Evolutionary conservation across 2,888 invertebrate species (phyloP), one percentile per base, ranked within the genome.

Genomic region (Charanyca ferruginea): DNA sequence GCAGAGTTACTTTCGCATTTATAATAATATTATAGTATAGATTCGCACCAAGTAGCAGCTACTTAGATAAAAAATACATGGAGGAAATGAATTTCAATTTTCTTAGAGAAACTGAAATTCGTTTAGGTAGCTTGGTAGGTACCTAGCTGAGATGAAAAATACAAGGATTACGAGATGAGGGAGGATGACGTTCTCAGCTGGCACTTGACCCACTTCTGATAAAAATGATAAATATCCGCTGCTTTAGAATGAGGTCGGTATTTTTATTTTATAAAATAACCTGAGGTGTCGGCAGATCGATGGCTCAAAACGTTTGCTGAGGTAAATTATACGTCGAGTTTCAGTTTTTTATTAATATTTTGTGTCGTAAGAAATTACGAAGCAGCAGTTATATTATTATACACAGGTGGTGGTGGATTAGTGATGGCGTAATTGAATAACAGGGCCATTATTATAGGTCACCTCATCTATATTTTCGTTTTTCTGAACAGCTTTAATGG

Each of bases 121-220:
- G 49, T 69, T 23, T 47, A 28, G 42, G 58, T 67, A 25, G 32
- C 23, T 47, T 23, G 42, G 58, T 67, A 25, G 32, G 32, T 32
- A 32, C 32, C 8, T 8, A 38, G 63, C 35, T 13, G 45, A 57
- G 60, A 69, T 68, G 74, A 69, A 69, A 76, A 77, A 73, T 73
- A 79, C 49, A 54, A 58, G 80, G 62, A 74, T 72, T 74, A 65
- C 18, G 25, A 60, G 64, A 64, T 55, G 63, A 66, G 54, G 51
- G 8, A 47, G 54, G 61, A 59, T 67, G 71, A 67, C 64, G 74
- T 42, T 61, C 54, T 54, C 42, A 20, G 58, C 38, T 42, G 35
- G 47, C 58, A 67, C 77, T 79, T 77, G 79, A 80, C 79, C 79
- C 41, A 74, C 18, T 74, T 79, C 57, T 60, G 58, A 74, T 80